Percentiles rank a stretch among this genome's conserved stretches.
Conservation (phyloP, 2,113 vertebrate genomes). For the Clupea harengus region DNA sequence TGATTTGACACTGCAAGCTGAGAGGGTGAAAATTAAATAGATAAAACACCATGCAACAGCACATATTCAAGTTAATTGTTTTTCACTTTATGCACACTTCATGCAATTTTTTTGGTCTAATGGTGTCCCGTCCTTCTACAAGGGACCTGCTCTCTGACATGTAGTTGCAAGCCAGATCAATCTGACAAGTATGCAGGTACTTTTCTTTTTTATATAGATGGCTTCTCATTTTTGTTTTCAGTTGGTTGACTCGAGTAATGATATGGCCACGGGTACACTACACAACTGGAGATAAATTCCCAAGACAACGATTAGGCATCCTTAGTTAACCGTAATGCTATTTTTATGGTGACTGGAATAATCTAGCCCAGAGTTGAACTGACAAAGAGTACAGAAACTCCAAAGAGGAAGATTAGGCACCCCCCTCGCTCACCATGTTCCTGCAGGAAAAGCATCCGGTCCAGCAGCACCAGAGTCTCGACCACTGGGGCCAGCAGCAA, state of each 20-base stretch:
- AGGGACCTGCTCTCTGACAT: not conserved
- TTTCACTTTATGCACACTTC: no score
- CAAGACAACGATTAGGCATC: not conserved
- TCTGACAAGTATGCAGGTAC: not conserved
- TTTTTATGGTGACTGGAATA: not conserved
- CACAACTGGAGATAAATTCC: not conserved
- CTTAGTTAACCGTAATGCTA: not conserved
- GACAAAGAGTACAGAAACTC: not conserved
- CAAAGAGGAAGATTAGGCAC: not conserved
- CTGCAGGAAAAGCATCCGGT: constrained; percentile 85
- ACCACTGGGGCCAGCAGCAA: constrained; percentile 83
- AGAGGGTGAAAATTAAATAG: not conserved
- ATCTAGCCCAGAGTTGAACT: not conserved
- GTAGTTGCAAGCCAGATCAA: not conserved
- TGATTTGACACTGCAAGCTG: not conserved
- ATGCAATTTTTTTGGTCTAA: not conserved
- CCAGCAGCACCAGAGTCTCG: constrained; percentile 88
- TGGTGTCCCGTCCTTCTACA: not conserved
- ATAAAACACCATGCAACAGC: not conserved
- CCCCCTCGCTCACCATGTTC: constrained; percentile 76
- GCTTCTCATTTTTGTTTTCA: not conserved
- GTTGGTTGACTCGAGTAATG: not conserved
- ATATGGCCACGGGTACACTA: not conserved
- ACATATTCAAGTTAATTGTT: not conserved
- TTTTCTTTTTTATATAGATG: not conserved